Evolutionary conservation across 2,797 vertebrate genomes (phyloP), one percentile per base, ranked within the genome.

Genomic region (Karalla daura): DNA sequence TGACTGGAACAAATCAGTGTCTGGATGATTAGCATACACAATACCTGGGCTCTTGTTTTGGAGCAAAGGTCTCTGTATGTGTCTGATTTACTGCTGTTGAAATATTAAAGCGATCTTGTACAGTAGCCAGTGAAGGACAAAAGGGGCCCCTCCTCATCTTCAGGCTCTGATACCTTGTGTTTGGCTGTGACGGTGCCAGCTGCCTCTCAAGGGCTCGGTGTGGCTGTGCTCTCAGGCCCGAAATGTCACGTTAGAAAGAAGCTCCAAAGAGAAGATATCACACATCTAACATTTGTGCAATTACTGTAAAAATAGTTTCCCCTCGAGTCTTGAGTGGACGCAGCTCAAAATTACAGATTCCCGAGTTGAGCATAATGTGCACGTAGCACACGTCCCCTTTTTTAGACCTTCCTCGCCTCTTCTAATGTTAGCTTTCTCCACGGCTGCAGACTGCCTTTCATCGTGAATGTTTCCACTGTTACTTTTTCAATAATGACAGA

Each of bases 41-140:
- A 63, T 15, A 44, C 43, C 60, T 5, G 3, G 50, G 62, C 28
- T 76, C 49, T 32, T 65, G 55, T 81, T 80, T 68, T 53, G 74
- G 23, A 60, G 50, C 21, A 47, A 64, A 70, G 56, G 9, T 20
- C 49, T 74, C 73, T 14, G 32, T 47, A 65, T 85, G 65, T 54
- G 75, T 87, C 68, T 84, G 77, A 70, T 77, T 84, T 41, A 78
- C 74, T 20, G 50, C 81, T 89, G 73, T 8, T 93, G 63, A 92
- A 93, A 88, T 90, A 92, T 91, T 92, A 50, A 90, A 87, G 52
- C 58, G 70, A 82, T 60, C 73, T 76, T 88, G 84, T 84, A 83
- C 64, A 59, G 60, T 27, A 66, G 84, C 81, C 83, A 78, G 73
- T n/a, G 12, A 40, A 46, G 64, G 73, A 91, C 84, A 90, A 88